A percentile compares a stretch with the other conserved stretches of the same genome.
Evolutionary conservation across 2,888 invertebrate genomes (phyloP).

Genomic region (Andrena dorsata): DNA sequence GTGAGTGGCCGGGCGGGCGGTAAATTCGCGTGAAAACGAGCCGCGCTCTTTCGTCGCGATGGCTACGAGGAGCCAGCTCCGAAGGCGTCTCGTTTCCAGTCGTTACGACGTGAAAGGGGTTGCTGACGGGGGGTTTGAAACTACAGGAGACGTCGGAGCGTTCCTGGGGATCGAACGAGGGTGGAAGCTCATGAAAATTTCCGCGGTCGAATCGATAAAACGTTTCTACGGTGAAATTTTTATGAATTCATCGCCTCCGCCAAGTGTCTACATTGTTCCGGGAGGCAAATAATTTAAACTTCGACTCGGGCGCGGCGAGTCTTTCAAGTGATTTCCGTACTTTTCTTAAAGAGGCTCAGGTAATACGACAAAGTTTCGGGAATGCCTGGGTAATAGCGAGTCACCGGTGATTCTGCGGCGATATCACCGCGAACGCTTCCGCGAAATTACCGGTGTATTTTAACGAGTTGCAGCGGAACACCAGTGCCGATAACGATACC

Average conservation of each 20-base stretch:
- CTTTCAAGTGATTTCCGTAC: conserved; percentile 52
- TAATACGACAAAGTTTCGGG: conserved; percentile 50
- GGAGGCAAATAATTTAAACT: conserved; percentile 53
- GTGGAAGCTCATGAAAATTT: conserved; percentile 34
- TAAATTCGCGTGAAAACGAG: conserved; percentile 47
- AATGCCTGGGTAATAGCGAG: conserved; percentile 26
- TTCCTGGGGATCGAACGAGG: background rate
- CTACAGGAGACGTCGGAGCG: background rate
- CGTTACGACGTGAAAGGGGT: background rate
- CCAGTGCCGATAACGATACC: conserved; percentile 23
- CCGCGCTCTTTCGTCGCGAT: conserved; percentile 29
- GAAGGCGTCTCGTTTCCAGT: background rate
- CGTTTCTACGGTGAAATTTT: conserved; percentile 46
- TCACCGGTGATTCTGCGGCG: conserved; percentile 32
- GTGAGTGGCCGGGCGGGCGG: conserved; percentile 61
- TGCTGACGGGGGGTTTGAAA: background rate
- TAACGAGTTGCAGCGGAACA: conserved; percentile 7
- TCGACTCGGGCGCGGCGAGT: conserved; percentile 16
- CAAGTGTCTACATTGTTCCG: conserved; percentile 45
- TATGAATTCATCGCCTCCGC: conserved; percentile 43
- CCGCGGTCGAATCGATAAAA: conserved; percentile 36
- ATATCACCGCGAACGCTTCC: conserved; percentile 16
- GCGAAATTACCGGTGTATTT: conserved; percentile 42
- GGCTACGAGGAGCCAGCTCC: conserved; percentile 33
- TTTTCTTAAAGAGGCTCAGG: conserved; percentile 47